phyloP scores from a whole-genome alignment of 1,140 invertebrate species.

The Lysiphlebus fabarum region DNA sequence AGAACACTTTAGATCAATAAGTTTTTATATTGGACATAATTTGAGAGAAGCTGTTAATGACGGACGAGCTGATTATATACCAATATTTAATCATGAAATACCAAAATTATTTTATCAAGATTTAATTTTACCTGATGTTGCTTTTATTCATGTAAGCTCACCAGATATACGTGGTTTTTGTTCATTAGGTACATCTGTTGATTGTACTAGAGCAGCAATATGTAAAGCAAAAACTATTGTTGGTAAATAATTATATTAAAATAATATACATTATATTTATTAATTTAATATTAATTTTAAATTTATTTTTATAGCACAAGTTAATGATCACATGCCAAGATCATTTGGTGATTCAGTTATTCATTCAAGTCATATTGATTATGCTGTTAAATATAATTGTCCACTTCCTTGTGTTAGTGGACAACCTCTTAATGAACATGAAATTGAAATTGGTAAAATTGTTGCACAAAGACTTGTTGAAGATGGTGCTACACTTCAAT shows the following conservation, averaged over 20 bases:
- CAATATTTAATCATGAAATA: conserved; percentile 91
- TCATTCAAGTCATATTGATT: conserved; percentile 88
- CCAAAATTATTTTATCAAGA: conserved; percentile 81
- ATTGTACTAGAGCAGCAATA: conserved; percentile 81
- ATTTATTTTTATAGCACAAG: conserved; percentile 61
- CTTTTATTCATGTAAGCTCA: conserved; percentile 81
- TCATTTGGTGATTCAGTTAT: conserved; percentile 90
- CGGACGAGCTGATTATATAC: conserved; percentile 81
- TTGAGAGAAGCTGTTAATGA: conserved; percentile 82
- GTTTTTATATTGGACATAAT: conserved; percentile 90
- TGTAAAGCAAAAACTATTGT: conserved; percentile 84
- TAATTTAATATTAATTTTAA: background rate
- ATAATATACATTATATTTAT: background rate
- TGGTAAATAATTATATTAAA: conserved; percentile 57
- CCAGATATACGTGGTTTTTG: conserved; percentile 89
- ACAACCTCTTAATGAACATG: conserved; percentile 63
- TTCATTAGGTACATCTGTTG: conserved; percentile 89
- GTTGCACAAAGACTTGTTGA: conserved; percentile 88
- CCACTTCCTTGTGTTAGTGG: conserved; percentile 71
- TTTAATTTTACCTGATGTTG: conserved; percentile 80
- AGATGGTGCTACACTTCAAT: conserved; percentile 89
- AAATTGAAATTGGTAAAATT: conserved; percentile 78
- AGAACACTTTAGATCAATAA: conserved; percentile 75
- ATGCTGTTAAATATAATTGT: conserved; percentile 71
- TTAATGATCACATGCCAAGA: conserved; percentile 85